Conservation (phyloP, 2,888 invertebrate genomes). For the Ennomos quercinarius region DNA sequence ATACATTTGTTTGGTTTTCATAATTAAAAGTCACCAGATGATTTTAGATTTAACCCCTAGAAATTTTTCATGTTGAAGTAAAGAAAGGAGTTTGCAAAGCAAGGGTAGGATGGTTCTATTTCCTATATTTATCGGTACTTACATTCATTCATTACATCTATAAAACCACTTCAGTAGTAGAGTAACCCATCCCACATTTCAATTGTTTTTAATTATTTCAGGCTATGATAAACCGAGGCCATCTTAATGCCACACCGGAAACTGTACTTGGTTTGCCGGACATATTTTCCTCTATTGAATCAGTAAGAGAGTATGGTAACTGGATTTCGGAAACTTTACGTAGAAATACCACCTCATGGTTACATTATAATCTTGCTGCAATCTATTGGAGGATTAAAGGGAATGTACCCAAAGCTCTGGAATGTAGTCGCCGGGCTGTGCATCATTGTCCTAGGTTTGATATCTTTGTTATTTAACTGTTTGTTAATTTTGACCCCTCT, state of each 20-base stretch:
- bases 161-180: too few relatives aligned
- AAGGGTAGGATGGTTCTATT: too few relatives aligned
- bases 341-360: conserved; percentile 90
- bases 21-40: background rate
- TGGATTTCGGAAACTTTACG: conserved; percentile 86
- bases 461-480: background rate
- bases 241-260: conserved; percentile 64
- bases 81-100: too few relatives aligned
- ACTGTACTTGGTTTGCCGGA: conserved; percentile 49
- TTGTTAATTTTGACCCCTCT: too few relatives aligned
- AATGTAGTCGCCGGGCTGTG: conserved; percentile 91
- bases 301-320: conserved; percentile 82
- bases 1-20: background rate
- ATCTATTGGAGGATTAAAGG: conserved; percentile 92
- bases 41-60: too few relatives aligned
- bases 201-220: conserved; percentile 37
- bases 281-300: conserved; percentile 61
- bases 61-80: too few relatives aligned
- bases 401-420: conserved; percentile 90
- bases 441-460: conserved; percentile 89
- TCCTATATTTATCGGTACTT: too few relatives aligned
- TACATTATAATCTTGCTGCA: conserved; percentile 91
- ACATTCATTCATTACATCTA: too few relatives aligned
- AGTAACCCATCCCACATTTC: too few relatives aligned
- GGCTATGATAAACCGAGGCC: conserved; percentile 68